Base-by-base conservation (phyloP, 2,797 vertebrate species). In the Dipus sagitta region DNA sequence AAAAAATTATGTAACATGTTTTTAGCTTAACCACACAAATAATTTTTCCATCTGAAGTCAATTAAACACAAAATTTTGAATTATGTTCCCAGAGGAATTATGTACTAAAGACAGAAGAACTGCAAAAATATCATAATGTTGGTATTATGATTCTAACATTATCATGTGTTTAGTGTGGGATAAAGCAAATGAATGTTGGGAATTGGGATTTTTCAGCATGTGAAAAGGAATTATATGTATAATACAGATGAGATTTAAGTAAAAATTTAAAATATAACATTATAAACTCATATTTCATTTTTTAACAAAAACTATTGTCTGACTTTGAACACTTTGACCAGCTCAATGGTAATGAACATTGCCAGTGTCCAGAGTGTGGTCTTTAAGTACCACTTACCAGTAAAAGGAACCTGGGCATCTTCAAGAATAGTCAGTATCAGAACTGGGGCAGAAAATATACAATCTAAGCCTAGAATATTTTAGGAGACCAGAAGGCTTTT, bases 31-130 rank as follows among this genome's bases (percentile, higher is more conserved):
- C 82, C 52, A 74, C n/a, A 74, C 64, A 30, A n/a, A 94, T 76
- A 90, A 85, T 32, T 77, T 13, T 94, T 87, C 74, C 70, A 90
- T 85, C 28, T 71, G 86, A 94, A 87, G 90, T 87, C 65, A 68
- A 81, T 91, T 93, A 91, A 90, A 85, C 30, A 90, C 4, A 79
- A 9, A 79, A 67, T 92, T 93, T 95, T 92, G 54, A 78, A 83
- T 95, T 92, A 81, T 28, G 54, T 88, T 94, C 78, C 74, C 90
- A 38, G 58, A 94, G 38, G 30, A 60, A 81, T 90, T 95, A 30
- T 74, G 79, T 85, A 52, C 26, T 64, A 94, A 80, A 82, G 47
- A 87, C 62, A 79, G 54, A 88, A 90, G 54, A 91, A 92, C 30
- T 92, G 11, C 62, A 74, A 77, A 90, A 90, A 62, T 80, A 81